A percentile compares a stretch with the other conserved stretches of the same genome.
Evolutionary conservation across 2,113 vertebrate genomes (phyloP).

Genomic region (Pavo muticus): DNA sequence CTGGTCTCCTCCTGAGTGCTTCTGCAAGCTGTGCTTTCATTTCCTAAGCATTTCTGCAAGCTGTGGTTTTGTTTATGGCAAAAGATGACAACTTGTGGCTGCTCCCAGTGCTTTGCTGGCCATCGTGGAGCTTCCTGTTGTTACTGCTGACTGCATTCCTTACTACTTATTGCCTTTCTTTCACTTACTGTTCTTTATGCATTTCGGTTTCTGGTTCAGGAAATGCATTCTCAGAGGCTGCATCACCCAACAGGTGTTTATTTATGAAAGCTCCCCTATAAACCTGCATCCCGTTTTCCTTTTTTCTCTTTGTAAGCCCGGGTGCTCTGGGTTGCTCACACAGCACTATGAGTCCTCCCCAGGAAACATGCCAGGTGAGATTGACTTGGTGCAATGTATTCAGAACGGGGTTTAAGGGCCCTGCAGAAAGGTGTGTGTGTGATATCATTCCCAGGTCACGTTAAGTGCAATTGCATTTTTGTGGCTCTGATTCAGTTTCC

Average conservation of each 20-base stretch:
- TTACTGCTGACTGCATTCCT: neutral
- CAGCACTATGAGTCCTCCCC: neutral
- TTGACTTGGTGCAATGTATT: neutral
- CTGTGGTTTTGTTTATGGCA: neutral
- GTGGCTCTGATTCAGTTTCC: slow-evolving; percentile 43
- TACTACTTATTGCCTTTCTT: neutral
- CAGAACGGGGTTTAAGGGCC: neutral
- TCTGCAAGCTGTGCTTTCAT: neutral
- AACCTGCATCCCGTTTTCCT: neutral
- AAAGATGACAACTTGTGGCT: neutral
- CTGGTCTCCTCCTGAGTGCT: neutral
- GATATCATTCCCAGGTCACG: slow-evolving; percentile 5
- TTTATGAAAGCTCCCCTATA: neutral
- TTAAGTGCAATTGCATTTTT: slow-evolving; percentile 32
- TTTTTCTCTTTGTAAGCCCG: neutral
- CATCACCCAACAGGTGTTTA: neutral
- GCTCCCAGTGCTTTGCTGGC: neutral
- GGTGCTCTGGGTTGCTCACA: neutral
- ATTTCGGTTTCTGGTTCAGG: neutral
- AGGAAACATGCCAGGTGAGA: neutral
- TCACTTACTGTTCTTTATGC: neutral
- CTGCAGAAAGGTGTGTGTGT: neutral
- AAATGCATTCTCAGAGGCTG: neutral
- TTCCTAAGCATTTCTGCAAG: neutral
- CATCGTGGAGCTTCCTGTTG: neutral